Base-by-base conservation (phyloP, 2,113 vertebrate species). In the Scomber japonicus region DNA sequence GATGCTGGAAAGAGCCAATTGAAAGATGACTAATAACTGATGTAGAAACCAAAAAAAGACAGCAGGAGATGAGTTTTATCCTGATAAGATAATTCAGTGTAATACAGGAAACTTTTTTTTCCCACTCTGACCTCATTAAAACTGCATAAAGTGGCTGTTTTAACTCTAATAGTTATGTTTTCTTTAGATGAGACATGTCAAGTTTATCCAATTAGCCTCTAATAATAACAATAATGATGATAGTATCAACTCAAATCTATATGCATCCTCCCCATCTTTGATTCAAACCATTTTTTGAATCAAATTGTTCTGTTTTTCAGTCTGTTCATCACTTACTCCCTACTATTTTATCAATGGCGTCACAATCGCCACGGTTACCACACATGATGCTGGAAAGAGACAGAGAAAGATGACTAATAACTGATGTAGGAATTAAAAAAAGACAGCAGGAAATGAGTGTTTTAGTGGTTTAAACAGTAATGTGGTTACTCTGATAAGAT, bases 321-420 rank as follows among this genome's bases (percentile, higher is more conserved):
- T 27, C 24, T 27, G 2, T 27, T 27, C 24, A 27, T 27, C 24
- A 27, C 24, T 27, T 27, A 27, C 24, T 27, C 3, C 24, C 24
- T 27, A 71, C 45, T 30, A 68, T 66, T 72, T 59, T 5, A 48
- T 69, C 56, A 31, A 15, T 17, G 59, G 57, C 56, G 9, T 86
- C 84, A 80, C 14, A 51, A 59, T 72, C 9, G 14, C 76, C 81
- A 71, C 49, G 27, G 82, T 3, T 46, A 14, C 57, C 63, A 59
- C 64, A 21, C 76, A 15, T 50, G 59, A 65, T 0, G 15, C 45
- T 62, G 21, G 21, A 21, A 21, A 21, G 21, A 15, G 4, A 8
- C 5, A 74, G 17, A 21, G 24, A 27, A 45, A 30, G 53, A 35
- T 46, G 71, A 82, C 19, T 56, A 62, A 78, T 4, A 40, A 15